Evolutionary conservation across 2,888 invertebrate species (phyloP).

Genomic region (Acronicta aceris): DNA sequence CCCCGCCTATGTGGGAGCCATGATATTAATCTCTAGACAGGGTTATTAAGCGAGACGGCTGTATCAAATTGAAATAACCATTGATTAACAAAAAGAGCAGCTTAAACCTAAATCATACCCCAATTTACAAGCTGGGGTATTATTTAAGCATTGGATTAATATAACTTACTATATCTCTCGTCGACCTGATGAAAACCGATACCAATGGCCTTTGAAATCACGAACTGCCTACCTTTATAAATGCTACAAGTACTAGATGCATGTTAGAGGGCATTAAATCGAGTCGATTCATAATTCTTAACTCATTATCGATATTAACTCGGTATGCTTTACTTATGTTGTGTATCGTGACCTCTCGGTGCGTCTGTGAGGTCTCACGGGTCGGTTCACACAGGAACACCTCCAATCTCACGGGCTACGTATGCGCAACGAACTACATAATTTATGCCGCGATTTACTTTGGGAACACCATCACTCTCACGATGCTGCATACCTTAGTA

Average conservation of each 20-base stretch:
- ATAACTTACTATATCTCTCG: background rate
- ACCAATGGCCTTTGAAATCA: slow-evolving; percentile 5
- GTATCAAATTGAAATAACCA: slow-evolving; percentile 62
- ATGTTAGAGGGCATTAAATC: slow-evolving; percentile 29
- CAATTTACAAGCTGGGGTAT: slow-evolving; percentile 7
- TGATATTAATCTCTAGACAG: slow-evolving; percentile 76
- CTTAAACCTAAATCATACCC: slow-evolving; percentile 32
- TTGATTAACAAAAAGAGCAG: slow-evolving; percentile 70
- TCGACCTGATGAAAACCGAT: slow-evolving; percentile 7
- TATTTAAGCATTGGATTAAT: slow-evolving; percentile 17
- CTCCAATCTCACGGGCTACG: slow-evolving; percentile 61
- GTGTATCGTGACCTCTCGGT: slow-evolving; percentile 58
- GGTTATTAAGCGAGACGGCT: slow-evolving; percentile 59
- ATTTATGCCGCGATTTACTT: slow-evolving; percentile 69
- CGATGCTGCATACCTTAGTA: slow-evolving; percentile 58
- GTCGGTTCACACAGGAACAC: slow-evolving; percentile 68
- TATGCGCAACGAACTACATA: slow-evolving; percentile 52
- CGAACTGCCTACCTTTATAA: slow-evolving; percentile 1
- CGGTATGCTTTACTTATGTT: slow-evolving; percentile 48
- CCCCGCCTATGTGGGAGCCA: slow-evolving; percentile 71
- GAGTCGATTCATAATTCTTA: slow-evolving; percentile 35
- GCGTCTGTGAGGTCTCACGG: slow-evolving; percentile 62
- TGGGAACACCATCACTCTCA: slow-evolving; percentile 63
- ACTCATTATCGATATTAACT: slow-evolving; percentile 46
- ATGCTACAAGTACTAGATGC: slow-evolving; percentile 27